Evolutionary conservation across 2,888 invertebrate genomes (phyloP), one percentile per base, ranked within the genome.

Genomic region (Odontomyia ornata): DNA sequence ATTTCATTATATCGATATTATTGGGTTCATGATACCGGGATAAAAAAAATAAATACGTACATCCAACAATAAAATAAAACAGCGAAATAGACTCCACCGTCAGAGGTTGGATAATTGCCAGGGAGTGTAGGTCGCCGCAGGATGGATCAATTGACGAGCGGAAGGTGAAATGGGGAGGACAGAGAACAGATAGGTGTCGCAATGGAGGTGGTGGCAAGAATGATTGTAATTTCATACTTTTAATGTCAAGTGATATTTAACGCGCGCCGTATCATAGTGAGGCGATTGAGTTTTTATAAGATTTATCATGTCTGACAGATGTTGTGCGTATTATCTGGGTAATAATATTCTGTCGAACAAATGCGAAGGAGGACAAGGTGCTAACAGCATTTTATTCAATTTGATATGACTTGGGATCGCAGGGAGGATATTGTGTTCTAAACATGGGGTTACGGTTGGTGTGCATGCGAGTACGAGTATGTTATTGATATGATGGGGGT

Each of bases 141-240:
- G 57, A 23, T 4, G 57, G 57, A n/a, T 56, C 13, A 9, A 9
- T 52, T 23, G 23, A 18, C 7, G 2, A 25, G 23, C 52, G 15
- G 15, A 23, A 56, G 4, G 23, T 5, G 60, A 60, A 21, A 25
- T 4, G 11, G 25, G 60, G 52, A 18, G 23, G 5, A 25, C 1
- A 7, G 25, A 23, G 52, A 18, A 7, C 18, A 0, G 52, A 52
- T 60, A 60, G 23, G 25, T 23, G 60, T 60, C 23, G 60, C 11
- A 60, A 30, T 11, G 28, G 18, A 64, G 30, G 30, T 1, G 43
- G 43, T 43, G 52, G 52, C 52, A 15, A 52, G n/a, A 1, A 60
- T 23, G 25, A 7, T 64, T 69, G 69, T 46, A 47, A 69, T 69
- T 69, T 69, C 69, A 69, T 69, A 69, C 69, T 69, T 69, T 69